Percentiles rank a stretch among this genome's conserved stretches.
Evolutionary conservation across 1,140 invertebrate genomes (phyloP).

Genomic region (Brachionus calyciflorus): DNA sequence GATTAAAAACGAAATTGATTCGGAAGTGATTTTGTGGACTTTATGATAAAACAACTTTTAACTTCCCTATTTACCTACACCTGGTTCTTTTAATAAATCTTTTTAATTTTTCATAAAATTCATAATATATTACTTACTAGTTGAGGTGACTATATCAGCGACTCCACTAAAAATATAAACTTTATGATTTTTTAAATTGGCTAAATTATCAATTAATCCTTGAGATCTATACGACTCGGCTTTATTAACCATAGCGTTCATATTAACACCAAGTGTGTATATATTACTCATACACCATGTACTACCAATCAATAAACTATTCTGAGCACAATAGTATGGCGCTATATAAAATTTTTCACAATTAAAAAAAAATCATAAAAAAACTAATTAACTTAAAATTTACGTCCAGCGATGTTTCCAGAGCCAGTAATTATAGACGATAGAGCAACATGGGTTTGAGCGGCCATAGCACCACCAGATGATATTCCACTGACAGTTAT

Average conservation of each 20-base stretch:
- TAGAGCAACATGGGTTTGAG: conserved; percentile 59
- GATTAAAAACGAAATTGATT: too few species aligned
- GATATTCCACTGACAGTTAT: conserved; percentile 60
- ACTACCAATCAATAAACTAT: conserved; percentile 49
- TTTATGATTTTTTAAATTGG: conserved; percentile 52
- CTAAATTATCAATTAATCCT: conserved; percentile 53
- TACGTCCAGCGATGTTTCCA: conserved; percentile 59
- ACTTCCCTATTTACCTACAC: too few species aligned
- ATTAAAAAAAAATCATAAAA: neutral
- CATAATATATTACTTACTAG: too few species aligned
- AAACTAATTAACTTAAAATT: neutral
- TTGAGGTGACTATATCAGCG: conserved; percentile 55
- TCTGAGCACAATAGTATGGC: conserved; percentile 55
- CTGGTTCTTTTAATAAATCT: too few species aligned
- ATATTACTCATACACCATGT: conserved; percentile 55
- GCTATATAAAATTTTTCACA: too few species aligned
- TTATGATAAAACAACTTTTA: too few species aligned
- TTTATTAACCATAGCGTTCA: conserved; percentile 2
- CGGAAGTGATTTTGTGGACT: too few species aligned
- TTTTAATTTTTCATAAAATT: too few species aligned
- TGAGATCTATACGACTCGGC: neutral
- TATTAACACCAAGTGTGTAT: conserved; percentile 49
- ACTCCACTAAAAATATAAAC: conserved; percentile 58
- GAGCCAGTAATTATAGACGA: conserved; percentile 56
- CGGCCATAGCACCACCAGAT: conserved; percentile 59